Evolutionary conservation across 2,888 invertebrate genomes (phyloP), one percentile per base, ranked within the genome.

Genomic region (Hyles lineata): DNA sequence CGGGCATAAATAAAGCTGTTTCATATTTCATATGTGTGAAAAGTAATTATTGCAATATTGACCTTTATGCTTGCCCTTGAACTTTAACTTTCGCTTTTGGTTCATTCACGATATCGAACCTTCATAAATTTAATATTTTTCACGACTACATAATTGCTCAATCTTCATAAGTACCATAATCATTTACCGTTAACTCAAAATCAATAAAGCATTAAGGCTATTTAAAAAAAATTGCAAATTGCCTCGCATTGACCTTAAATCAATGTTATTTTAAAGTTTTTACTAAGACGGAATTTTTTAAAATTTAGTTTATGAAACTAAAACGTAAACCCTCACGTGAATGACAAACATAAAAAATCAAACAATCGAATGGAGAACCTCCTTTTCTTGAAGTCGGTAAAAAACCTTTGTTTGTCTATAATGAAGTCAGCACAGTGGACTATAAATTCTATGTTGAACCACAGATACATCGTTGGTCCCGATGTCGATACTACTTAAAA

Each of bases 51-150:
- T 55, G 55, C n/a, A 55, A 43, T 43, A 63, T 15, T 50, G 50
- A 67, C 67, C 67, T 67, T 67, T 50, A 17, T 50, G 19, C 50
- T 50, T 50, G 15, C 9, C 67, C 67, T 50, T 67, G 50, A 67
- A 43, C 67, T 67, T 67, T 67, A 67, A 25, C 67, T 67, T 50
- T 67, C 67, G 43, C 67, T 67, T 23, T 43, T 23, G 23, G 67
- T 67, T 67, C 43, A 63, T 43, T 63, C 67, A 50, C 23, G 67
- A 67, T 17, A 8, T 50, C 8, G 50, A 23, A 50, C 67, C 67
- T 67, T 67, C 67, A 23, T 35, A 63, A 43, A 9, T n/a, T 43
- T 43, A 32, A 62, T 62, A 43, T 50, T 50, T 61, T 43, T 50
- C 43, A 67, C 43, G 23, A 67, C 50, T 67, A 21, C 23, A 67